These are phyloP conservation scores for Polydrusus pterygomalis DNA, from an alignment of 2,888 invertebrate species.

Conservation along the genomic window DNA sequence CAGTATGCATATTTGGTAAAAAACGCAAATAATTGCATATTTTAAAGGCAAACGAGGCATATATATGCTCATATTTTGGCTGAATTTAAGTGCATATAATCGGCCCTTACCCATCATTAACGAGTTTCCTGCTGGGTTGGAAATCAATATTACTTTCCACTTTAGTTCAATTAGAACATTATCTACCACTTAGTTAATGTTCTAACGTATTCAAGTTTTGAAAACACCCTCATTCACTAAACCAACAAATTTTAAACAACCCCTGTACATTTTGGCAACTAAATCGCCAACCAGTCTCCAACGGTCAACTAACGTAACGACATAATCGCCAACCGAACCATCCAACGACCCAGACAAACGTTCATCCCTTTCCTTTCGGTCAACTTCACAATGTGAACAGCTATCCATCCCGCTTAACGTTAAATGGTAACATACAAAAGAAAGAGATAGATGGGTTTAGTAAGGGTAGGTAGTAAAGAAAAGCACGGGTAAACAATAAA, in stretches of 20 bases:
- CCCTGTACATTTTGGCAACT: conserved; percentile 54
- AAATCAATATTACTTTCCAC: too few species aligned
- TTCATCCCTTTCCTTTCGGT: conserved; percentile 22
- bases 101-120: too few species aligned
- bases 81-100: too few species aligned
- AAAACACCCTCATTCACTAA: too few species aligned
- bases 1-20: too few species aligned
- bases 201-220: too few species aligned
- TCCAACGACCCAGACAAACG: conserved; percentile 42
- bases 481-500: neutral
- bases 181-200: too few species aligned
- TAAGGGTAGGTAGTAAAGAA: conserved; percentile 1
- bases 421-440: neutral
- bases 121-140: too few species aligned
- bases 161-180: too few species aligned
- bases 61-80: too few species aligned
- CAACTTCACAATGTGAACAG: neutral
- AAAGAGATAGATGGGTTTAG: conserved; percentile 15
- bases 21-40: too few species aligned
- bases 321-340: conserved; percentile 68
- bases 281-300: conserved; percentile 54
- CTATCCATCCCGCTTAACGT: neutral
- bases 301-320: conserved; percentile 69
- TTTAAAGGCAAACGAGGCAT: too few species aligned
- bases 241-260: conserved; percentile 1